Evolutionary conservation across 2,888 invertebrate species (phyloP), one percentile per base, ranked within the genome.

Genomic region (Tuta absoluta): DNA sequence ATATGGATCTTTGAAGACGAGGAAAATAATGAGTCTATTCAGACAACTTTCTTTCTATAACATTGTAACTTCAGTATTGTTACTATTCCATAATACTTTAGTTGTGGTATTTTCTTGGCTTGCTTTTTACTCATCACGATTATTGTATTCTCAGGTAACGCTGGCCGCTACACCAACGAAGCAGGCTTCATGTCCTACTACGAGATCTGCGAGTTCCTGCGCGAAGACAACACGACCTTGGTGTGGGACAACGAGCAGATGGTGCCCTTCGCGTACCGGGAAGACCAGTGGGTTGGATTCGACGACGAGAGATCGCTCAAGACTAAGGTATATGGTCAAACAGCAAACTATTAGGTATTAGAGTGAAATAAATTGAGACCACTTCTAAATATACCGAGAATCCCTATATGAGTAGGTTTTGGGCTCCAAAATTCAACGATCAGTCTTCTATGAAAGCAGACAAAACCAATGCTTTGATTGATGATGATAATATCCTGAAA

Each of bases 181-280:
- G 95, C 97, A 7, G 99, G 99, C 17, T 98, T 98, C 85, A 94
- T 98, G 87, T 96, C 98, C 3, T 98, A 98, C 87, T 99, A 98
- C 80, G 99, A 99, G 93, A 95, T 98, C 62, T 98, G 98, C 82
- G 95, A 97, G 74, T 98, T 98, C 92, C 91, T 98, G 53, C 95
- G 96, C 65, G 96, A 95, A 69, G 96, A 97, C 72, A 98, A 98
- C 80, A 98, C 98, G 0, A 98, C 98, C 0, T 92, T 98, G 4
- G 98, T 98, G 0, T 98, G 98, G 98, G 98, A 98, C 81, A 98
- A 97, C 69, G 98, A 98, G 74, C 98, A 98, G 79, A 97, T 98
- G 93, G 98, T 97, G 63, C 98, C 98, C 10, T 98, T 98, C 82
- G 98, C 98, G 0, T 98, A 98, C 86, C 94, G 95, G 69, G 95